phyloP scores from a whole-genome alignment of 2,113 vertebrate genomes.

The Nyctibius bracteatus region DNA sequence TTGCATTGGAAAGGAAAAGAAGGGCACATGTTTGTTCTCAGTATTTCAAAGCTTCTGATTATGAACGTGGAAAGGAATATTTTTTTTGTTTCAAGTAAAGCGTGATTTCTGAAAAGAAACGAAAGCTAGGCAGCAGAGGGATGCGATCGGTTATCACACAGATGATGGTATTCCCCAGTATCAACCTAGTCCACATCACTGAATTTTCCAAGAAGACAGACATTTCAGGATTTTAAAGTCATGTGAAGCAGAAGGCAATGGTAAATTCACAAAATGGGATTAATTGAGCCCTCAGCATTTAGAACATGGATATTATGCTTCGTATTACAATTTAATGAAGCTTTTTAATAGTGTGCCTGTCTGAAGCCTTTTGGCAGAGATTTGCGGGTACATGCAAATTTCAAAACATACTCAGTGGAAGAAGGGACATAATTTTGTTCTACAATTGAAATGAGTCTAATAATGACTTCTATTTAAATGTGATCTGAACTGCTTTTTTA shows the following conservation, averaged over 20 bases:
- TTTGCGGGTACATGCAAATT: background rate
- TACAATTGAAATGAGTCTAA: background rate
- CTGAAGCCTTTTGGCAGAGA: background rate
- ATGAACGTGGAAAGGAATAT: background rate
- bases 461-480: background rate
- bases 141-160: fast-evolving
- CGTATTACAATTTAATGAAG: background rate
- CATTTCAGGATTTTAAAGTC: background rate
- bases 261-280: background rate
- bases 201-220: background rate
- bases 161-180: background rate
- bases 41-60: background rate
- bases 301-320: background rate
- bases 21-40: background rate
- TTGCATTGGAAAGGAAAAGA: background rate
- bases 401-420: background rate
- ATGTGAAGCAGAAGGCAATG: background rate
- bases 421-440: background rate
- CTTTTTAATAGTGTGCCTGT: background rate
- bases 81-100: background rate
- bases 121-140: background rate
- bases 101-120: background rate
- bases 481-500: background rate
- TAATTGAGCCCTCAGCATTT: background rate
- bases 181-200: background rate